These are phyloP conservation scores for Suncus etruscus DNA, from an alignment of 2,113 vertebrate species.

Conservation along the genomic window DNA sequence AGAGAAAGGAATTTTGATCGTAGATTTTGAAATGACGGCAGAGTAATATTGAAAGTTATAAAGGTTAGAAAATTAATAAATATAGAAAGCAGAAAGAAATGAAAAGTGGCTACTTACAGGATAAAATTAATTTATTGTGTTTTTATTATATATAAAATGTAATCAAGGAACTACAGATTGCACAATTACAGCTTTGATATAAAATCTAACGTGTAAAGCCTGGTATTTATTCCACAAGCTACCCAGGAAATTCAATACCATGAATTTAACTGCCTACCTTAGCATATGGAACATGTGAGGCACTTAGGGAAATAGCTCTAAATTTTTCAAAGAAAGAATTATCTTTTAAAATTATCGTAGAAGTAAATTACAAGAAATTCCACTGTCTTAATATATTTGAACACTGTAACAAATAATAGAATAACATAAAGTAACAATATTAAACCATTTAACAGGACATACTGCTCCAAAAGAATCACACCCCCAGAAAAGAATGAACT, in stretches of 20 bases:
- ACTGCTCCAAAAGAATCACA: slow-evolving; percentile 13
- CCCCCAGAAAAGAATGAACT: background rate
- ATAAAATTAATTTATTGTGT: slow-evolving; percentile 44
- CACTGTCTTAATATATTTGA: slow-evolving; percentile 41
- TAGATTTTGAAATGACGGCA: slow-evolving; percentile 62
- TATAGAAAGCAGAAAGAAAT: slow-evolving; percentile 21
- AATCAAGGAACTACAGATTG: background rate
- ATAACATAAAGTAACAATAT: slow-evolving; percentile 40
- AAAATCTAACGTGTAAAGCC: slow-evolving; percentile 35
- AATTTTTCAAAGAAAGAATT: slow-evolving; percentile 65
- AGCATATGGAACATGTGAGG: background rate
- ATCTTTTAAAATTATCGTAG: slow-evolving; percentile 20
- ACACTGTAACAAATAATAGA: slow-evolving; percentile 1
- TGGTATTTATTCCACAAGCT: background rate
- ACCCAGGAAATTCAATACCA: slow-evolving; percentile 13
- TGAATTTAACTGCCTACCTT: slow-evolving; percentile 35
- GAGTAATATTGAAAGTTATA: slow-evolving; percentile 62
- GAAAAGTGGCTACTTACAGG: slow-evolving; percentile 45
- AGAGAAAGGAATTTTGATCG: slow-evolving; percentile 73
- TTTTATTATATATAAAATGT: slow-evolving; percentile 56
- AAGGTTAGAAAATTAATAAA: slow-evolving; percentile 60
- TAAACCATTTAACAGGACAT: slow-evolving; percentile 11
- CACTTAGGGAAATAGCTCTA: slow-evolving; percentile 36
- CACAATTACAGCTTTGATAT: slow-evolving; percentile 12
- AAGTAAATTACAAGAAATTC: slow-evolving; percentile 17